phyloP scores from a whole-genome alignment of 1,140 invertebrate species.

The Ladona fulva region DNA sequence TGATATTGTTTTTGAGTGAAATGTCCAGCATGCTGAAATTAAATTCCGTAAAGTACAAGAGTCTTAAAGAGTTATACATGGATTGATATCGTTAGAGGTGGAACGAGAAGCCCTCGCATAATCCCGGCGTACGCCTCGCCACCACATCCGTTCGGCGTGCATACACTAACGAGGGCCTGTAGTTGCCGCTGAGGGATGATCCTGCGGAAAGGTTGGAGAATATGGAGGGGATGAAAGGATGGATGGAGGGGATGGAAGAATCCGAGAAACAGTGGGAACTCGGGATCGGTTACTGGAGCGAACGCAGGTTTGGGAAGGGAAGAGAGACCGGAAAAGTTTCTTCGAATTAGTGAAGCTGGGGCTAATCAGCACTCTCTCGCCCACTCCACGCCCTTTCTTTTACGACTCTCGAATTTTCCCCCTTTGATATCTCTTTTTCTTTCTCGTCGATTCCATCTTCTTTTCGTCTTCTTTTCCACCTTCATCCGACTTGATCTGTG shows the following conservation, averaged over 20 bases:
- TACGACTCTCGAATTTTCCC: neutral
- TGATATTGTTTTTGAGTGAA: too few relatives aligned
- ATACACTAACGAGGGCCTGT: neutral
- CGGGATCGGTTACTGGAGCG: too few relatives aligned
- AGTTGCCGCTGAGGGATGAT: neutral
- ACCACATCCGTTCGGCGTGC: too few relatives aligned
- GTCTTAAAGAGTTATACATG: too few relatives aligned
- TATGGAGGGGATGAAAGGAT: neutral
- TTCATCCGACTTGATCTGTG: too few relatives aligned
- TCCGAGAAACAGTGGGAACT: too few relatives aligned
- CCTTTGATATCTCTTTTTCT: neutral
- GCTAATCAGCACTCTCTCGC: neutral
- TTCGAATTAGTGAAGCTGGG: neutral
- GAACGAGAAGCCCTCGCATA: too few relatives aligned
- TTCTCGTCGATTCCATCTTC: neutral
- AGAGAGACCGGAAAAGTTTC: neutral
- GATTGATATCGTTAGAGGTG: too few relatives aligned
- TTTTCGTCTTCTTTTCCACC: neutral
- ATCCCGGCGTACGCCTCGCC: too few relatives aligned
- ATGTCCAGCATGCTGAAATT: too few relatives aligned
- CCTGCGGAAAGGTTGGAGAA: neutral
- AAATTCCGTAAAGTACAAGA: too few relatives aligned
- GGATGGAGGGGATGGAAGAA: neutral
- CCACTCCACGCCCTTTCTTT: neutral
- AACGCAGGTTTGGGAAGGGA: too few relatives aligned